phyloP scores from a whole-genome alignment of 2,797 vertebrate species.

The Psittacula derbiana region DNA sequence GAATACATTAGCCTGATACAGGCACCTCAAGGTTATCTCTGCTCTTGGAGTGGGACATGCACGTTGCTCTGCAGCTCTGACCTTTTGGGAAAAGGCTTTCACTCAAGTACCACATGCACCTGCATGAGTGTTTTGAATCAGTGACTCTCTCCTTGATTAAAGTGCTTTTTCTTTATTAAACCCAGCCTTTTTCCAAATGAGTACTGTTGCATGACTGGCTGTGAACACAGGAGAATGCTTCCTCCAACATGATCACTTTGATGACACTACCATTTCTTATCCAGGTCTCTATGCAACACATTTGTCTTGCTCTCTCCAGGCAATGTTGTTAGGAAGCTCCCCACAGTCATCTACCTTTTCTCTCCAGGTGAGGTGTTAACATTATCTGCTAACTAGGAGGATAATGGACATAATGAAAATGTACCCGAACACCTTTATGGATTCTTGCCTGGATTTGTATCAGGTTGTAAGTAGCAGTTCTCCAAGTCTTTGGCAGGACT shows the following conservation, averaged over 20 bases:
- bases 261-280: slow-evolving; percentile 11
- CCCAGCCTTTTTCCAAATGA: slow-evolving; percentile 51
- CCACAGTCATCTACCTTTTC: not conserved
- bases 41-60: not conserved
- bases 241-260: not conserved
- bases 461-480: not conserved
- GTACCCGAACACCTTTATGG: not conserved
- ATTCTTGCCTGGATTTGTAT: not conserved
- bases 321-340: not conserved
- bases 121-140: slow-evolving; percentile 62
- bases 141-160: slow-evolving; percentile 53
- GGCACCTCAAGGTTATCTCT: not conserved
- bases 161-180: slow-evolving; percentile 65
- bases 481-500: slow-evolving; percentile 24
- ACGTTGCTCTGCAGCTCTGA: slow-evolving; percentile 3
- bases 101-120: slow-evolving; percentile 42
- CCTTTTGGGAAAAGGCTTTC: slow-evolving; percentile 44
- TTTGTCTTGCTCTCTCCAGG: not conserved
- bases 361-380: not conserved
- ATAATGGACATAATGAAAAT: not conserved
- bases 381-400: not conserved
- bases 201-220: slow-evolving; percentile 1
- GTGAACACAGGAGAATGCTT: not conserved
- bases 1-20: slow-evolving; percentile 12
- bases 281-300: not conserved